Conservation (phyloP, 2,797 vertebrate genomes). For the Chaetophractus vellerosus region DNA sequence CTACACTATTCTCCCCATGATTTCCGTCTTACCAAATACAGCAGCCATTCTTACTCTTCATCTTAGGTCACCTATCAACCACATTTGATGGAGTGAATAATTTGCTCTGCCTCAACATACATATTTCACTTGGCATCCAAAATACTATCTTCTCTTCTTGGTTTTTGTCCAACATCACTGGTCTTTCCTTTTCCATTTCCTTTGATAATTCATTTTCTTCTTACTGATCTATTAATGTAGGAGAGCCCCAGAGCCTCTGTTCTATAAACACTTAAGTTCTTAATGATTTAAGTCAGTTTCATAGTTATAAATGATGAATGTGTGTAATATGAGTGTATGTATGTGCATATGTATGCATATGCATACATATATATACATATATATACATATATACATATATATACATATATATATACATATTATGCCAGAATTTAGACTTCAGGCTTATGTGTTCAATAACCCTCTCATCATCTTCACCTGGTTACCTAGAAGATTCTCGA, state of each 20-base stretch:
- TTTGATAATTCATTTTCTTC: not conserved
- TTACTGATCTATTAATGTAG: not conserved
- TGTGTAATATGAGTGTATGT: not conserved
- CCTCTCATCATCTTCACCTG: not conserved
- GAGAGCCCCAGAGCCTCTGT: not conserved
- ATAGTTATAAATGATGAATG: not conserved
- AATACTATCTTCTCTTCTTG: not conserved
- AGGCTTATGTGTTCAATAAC: not conserved
- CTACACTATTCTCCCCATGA: not conserved
- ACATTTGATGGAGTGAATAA: not conserved
- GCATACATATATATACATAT: not conserved
- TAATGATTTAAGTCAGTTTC: not conserved
- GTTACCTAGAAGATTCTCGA: not conserved
- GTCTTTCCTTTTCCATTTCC: not conserved
- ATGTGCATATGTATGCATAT: not conserved
- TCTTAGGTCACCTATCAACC: not conserved
- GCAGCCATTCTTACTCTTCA: not conserved
- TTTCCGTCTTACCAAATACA: not conserved
- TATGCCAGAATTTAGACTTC: not conserved
- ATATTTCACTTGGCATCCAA: not conserved
- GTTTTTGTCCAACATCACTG: not conserved
- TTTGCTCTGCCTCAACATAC: not conserved
- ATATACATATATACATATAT: too few relatives aligned
- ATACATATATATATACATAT: not conserved
- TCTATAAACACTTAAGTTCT: not conserved